Percentiles rank a stretch among this genome's conserved stretches.
Conservation (phyloP, 2,888 invertebrate species). For the Melanophora roralis region DNA sequence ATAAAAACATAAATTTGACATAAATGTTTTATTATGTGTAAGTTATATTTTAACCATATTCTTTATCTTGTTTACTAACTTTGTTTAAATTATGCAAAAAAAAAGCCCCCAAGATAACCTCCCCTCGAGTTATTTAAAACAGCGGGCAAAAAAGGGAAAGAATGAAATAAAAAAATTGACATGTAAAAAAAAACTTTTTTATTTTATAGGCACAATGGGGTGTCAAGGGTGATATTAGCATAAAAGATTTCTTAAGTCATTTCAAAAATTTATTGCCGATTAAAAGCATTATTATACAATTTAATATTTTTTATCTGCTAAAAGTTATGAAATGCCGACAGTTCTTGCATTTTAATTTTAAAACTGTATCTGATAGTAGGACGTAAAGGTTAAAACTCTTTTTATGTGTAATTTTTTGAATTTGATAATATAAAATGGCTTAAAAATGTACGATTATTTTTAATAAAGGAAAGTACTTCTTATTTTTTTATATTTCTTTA, state of each 20-base stretch:
- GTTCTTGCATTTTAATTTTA: too few species aligned
- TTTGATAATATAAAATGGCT: too few species aligned
- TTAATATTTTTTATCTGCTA: too few species aligned
- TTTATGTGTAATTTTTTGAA: too few species aligned
- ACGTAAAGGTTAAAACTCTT: too few species aligned
- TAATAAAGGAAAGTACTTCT: too few species aligned
- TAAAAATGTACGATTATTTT: too few species aligned
- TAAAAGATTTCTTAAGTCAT: neutral
- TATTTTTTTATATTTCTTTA: too few species aligned
- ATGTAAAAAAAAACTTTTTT: conserved; percentile 13
- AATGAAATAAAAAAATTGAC: conserved; percentile 10
- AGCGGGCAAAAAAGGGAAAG: neutral
- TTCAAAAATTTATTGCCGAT: neutral
- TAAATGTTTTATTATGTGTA: conserved; percentile 71
- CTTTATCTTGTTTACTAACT: conserved; percentile 62
- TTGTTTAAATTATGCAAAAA: conserved; percentile 69
- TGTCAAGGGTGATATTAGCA: neutral
- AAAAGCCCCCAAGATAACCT: neutral
- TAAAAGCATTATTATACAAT: too few species aligned
- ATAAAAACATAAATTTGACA: conserved; percentile 74
- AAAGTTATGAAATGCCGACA: too few species aligned
- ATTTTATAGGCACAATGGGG: neutral
- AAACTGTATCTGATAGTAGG: too few species aligned
- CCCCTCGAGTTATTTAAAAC: conserved; percentile 35
- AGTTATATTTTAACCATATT: conserved; percentile 67